A percentile compares a stretch with the other conserved stretches of the same genome.
These are phyloP conservation scores for Trichonephila clavata DNA, from an alignment of 1,140 invertebrate species.

Conservation along the genomic window DNA sequence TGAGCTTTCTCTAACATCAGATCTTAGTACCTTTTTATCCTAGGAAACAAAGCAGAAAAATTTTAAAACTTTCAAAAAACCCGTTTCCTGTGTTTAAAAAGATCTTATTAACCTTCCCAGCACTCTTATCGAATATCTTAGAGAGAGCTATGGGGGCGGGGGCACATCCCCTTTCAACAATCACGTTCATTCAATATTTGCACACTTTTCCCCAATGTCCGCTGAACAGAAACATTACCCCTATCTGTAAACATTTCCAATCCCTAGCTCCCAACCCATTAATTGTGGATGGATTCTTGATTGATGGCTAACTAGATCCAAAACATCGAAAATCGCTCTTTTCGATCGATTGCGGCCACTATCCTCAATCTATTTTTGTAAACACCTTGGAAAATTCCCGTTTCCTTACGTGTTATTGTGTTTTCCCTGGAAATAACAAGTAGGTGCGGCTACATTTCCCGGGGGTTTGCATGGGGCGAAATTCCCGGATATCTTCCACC, in stretches of 20 bases:
- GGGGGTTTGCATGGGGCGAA: constrained; percentile 27
- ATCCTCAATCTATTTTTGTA: neutral
- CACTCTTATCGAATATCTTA: neutral
- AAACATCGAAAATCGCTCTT: neutral
- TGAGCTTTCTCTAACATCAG: no score
- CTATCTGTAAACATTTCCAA: neutral
- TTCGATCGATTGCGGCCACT: neutral
- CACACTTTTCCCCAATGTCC: neutral
- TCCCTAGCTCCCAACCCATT: neutral
- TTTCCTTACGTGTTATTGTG: neutral
- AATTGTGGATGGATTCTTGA: neutral
- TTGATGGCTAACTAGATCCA: neutral
- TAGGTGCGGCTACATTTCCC: neutral
- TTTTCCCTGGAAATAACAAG: constrained; percentile 9
- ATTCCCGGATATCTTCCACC: constrained; percentile 43
- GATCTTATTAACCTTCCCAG: neutral
- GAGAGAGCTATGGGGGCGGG: neutral
- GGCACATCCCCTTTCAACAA: neutral
- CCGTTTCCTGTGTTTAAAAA: neutral
- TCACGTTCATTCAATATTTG: neutral
- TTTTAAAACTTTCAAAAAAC: neutral
- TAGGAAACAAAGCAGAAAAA: no score
- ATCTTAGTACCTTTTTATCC: no score
- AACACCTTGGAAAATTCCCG: neutral
- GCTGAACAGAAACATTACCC: neutral